Percentiles rank a stretch among this genome's conserved stretches.
Conservation (phyloP, 2,797 vertebrate genomes). For the Gymnoscopelus microlampas region DNA sequence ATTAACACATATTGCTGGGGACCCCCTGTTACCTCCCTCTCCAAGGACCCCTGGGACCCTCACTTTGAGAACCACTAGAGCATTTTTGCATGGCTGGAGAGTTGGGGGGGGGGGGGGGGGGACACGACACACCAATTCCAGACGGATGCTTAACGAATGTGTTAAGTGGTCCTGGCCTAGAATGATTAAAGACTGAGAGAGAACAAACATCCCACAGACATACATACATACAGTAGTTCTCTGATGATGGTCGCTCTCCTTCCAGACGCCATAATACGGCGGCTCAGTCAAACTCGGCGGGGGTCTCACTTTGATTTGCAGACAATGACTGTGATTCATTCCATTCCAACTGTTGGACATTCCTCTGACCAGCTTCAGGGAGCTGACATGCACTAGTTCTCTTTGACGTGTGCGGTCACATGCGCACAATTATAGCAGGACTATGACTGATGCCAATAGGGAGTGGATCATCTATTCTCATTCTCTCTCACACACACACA, state of each 20-base stretch:
- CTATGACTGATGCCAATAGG: background rate
- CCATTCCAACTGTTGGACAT: too few relatives aligned
- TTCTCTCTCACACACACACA: background rate
- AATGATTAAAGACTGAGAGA: slow-evolving; percentile 25
- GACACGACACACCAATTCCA: slow-evolving; percentile 53
- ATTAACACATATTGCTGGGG: too few relatives aligned
- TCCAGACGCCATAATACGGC: too few relatives aligned
- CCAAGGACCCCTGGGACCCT: too few relatives aligned
- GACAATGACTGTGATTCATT: too few relatives aligned
- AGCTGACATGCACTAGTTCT: background rate
- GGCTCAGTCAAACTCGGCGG: too few relatives aligned
- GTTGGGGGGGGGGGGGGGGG: slow-evolving; percentile 46
- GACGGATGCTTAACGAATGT: slow-evolving; percentile 46
- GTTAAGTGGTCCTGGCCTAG: slow-evolving; percentile 7
- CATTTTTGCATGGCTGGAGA: slow-evolving; percentile 43
- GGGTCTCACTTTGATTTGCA: too few relatives aligned
- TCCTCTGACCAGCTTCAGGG: background rate
- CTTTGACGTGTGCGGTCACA: background rate
- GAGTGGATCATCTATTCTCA: background rate
- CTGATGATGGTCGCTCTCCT: too few relatives aligned
- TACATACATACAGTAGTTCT: background rate
- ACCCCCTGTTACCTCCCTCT: too few relatives aligned
- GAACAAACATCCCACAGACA: slow-evolving; percentile 8
- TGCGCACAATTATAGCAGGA: background rate
- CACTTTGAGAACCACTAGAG: too few relatives aligned